Evolutionary conservation across 2,113 vertebrate genomes (phyloP).

Genomic region (Leptobrachium leishanense): DNA sequence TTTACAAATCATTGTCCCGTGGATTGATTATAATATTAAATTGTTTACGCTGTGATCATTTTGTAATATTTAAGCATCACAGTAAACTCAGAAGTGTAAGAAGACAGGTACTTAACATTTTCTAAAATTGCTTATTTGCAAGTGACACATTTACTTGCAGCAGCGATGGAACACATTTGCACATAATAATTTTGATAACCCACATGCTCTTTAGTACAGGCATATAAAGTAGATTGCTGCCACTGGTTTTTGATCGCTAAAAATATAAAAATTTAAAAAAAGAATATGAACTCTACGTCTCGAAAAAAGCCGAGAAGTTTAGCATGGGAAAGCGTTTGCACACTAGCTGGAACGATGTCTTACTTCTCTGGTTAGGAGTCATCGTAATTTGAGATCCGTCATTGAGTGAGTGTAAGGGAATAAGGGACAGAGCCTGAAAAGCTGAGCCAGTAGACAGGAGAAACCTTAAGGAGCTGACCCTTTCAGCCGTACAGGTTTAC

Average conservation of each 20-base stretch:
- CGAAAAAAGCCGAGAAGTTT: conserved; percentile 1
- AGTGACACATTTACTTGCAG: no score
- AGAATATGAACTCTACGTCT: conserved; percentile 7
- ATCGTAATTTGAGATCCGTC: conserved; percentile 27
- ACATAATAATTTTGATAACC: no score
- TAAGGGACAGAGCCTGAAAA: not conserved
- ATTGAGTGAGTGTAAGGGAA: conserved; percentile 11
- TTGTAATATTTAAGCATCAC: no score
- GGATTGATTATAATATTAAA: no score
- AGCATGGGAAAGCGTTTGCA: conserved; percentile 11
- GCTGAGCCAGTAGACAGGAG: not conserved
- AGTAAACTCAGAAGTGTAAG: no score
- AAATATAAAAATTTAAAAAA: conserved; percentile 17
- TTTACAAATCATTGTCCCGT: no score
- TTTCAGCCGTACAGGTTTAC: no score
- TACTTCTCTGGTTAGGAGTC: conserved; percentile 10
- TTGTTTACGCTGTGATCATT: no score
- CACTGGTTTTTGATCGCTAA: conserved; percentile 15
- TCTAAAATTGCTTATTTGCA: no score
- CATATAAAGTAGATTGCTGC: not conserved
- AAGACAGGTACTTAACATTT: no score
- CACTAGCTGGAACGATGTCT: not conserved
- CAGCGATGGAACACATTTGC: no score
- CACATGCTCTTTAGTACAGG: not conserved
- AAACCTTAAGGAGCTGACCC: not conserved